A percentile compares a stretch with the other conserved stretches of the same genome.
phyloP scores from a whole-genome alignment of 2,888 invertebrate species.

The Eupithecia abbreviata region DNA sequence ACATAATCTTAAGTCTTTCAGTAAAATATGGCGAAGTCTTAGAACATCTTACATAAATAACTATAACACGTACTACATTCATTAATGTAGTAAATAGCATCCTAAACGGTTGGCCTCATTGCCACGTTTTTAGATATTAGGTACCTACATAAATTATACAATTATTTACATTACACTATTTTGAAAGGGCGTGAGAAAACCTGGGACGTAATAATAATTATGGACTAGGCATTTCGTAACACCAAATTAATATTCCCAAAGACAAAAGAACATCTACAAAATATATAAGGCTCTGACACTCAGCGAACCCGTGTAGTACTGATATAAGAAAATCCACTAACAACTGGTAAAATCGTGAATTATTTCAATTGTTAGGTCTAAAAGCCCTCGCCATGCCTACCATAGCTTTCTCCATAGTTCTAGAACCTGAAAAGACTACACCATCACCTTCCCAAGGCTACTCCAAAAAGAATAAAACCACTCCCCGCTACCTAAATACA shows the following conservation, averaged over 20 bases:
- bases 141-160: neutral
- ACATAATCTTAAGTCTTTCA: slow-evolving; percentile 39
- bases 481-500: no score
- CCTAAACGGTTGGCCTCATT: neutral
- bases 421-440: no score
- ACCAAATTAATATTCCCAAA: neutral
- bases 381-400: no score
- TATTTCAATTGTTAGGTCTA: no score
- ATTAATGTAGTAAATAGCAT: neutral
- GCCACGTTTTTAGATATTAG: neutral
- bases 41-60: slow-evolving; percentile 24
- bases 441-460: no score
- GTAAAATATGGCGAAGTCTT: slow-evolving; percentile 42
- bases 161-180: neutral
- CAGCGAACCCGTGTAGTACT: no score
- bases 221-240: neutral
- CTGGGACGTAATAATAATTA: neutral
- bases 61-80: neutral
- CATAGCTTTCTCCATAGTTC: no score
- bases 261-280: no score
- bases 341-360: no score
- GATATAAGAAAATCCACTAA: no score
- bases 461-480: no score
- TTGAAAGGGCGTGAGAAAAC: neutral
- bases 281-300: no score